phyloP scores from a whole-genome alignment of 2,113 vertebrate species.

The Motacilla alba region DNA sequence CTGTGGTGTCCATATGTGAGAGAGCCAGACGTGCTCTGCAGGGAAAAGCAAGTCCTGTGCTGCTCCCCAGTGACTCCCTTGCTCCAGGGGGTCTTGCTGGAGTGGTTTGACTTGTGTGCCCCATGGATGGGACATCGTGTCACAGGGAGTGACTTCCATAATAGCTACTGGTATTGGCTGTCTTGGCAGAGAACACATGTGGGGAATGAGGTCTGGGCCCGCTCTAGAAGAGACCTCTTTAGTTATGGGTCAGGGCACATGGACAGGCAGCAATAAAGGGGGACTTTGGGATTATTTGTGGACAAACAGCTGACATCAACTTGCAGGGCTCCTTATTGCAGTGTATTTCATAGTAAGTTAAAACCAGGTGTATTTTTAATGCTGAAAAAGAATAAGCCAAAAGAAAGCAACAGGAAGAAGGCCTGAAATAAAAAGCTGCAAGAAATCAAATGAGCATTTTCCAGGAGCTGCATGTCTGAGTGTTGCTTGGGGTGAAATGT shows the following conservation, averaged over 20 bases:
- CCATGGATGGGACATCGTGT: neutral
- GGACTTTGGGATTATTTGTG: neutral
- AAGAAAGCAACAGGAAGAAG: neutral
- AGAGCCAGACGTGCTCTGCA: fast-evolving
- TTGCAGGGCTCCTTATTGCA: neutral
- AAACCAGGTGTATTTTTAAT: neutral
- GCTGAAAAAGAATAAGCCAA: neutral
- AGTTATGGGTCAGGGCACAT: neutral
- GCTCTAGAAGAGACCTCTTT: neutral
- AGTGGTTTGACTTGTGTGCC: neutral
- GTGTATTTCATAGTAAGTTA: neutral
- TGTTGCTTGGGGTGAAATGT: neutral
- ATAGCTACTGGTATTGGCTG: neutral
- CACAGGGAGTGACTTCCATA: neutral
- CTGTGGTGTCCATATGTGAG: fast-evolving
- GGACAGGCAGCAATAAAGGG: neutral
- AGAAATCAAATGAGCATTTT: neutral
- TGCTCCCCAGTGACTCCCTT: neutral
- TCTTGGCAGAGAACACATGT: neutral
- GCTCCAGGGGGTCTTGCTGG: neutral
- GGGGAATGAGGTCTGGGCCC: neutral
- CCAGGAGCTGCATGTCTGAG: neutral
- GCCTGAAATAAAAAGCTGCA: neutral
- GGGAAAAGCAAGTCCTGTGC: neutral
- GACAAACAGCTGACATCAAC: neutral